Conservation (phyloP, 2,113 vertebrate species). For the Neotoma lepida region DNA sequence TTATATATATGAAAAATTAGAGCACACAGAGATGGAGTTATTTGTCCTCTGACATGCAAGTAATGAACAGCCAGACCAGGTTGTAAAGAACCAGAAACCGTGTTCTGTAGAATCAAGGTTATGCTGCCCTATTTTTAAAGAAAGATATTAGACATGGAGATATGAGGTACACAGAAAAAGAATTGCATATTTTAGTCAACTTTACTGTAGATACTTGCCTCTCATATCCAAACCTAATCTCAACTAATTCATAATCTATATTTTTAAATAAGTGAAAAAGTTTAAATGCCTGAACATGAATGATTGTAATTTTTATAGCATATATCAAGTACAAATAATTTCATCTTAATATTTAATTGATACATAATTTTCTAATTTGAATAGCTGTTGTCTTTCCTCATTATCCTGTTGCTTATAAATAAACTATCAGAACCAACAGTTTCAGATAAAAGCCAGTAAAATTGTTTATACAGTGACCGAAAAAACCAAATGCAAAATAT, state of each 20-base stretch:
- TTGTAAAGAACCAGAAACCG: background rate
- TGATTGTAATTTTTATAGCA: background rate
- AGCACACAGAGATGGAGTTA: background rate
- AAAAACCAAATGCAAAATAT: background rate
- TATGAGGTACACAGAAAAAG: background rate
- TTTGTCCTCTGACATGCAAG: background rate
- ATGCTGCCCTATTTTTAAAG: background rate
- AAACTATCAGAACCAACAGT: background rate
- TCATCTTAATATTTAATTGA: background rate
- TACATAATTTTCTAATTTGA: background rate
- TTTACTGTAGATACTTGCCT: background rate
- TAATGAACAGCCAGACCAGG: background rate
- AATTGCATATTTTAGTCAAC: background rate
- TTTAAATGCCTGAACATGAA: background rate
- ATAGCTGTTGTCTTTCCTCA: background rate
- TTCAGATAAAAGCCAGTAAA: background rate
- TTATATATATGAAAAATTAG: slow-evolving; percentile 3
- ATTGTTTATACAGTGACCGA: background rate
- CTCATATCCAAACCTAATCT: background rate
- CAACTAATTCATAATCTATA: background rate
- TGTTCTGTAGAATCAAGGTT: background rate
- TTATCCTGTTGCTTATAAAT: background rate
- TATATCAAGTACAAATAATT: background rate
- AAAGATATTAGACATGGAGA: background rate
- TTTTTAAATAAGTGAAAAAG: background rate